These are phyloP conservation scores for Lithophane semibrunnea DNA, from an alignment of 2,888 invertebrate species.

Conservation along the genomic window DNA sequence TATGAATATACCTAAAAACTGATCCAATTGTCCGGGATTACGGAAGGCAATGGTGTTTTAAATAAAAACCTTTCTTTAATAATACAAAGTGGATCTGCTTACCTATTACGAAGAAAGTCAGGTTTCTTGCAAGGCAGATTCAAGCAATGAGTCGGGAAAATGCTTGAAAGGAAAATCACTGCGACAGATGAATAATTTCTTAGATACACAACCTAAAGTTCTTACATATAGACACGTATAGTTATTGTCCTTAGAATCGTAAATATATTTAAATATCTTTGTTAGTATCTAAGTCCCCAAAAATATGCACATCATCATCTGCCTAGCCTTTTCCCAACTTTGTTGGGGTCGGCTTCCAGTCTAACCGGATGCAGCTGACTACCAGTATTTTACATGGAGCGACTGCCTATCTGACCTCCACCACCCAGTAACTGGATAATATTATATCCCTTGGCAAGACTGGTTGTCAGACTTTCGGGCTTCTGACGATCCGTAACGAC, in stretches of 20 bases:
- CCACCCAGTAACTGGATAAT: no score
- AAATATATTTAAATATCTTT: background rate
- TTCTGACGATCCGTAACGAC: no score
- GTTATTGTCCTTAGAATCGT: background rate
- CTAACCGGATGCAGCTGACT: no score
- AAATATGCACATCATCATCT: background rate
- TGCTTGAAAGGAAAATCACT: conserved; percentile 2
- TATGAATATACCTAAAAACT: background rate
- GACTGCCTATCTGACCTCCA: no score
- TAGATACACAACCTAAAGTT: background rate
- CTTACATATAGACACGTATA: no score
- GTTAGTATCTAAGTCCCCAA: background rate
- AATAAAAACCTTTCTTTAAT: background rate
- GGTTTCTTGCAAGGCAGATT: conserved; percentile 4
- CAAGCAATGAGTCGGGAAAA: conserved; percentile 10
- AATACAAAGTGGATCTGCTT: conserved; percentile 9
- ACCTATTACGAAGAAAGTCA: background rate
- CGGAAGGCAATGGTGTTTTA: background rate
- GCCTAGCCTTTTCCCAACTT: no score
- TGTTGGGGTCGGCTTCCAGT: no score
- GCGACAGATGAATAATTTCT: background rate
- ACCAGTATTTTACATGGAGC: no score
- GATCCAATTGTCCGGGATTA: background rate
- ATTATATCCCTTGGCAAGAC: no score
- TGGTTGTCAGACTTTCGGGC: no score